Evolutionary conservation across 2,113 vertebrate species (phyloP).

Genomic region (Zeus faber): DNA sequence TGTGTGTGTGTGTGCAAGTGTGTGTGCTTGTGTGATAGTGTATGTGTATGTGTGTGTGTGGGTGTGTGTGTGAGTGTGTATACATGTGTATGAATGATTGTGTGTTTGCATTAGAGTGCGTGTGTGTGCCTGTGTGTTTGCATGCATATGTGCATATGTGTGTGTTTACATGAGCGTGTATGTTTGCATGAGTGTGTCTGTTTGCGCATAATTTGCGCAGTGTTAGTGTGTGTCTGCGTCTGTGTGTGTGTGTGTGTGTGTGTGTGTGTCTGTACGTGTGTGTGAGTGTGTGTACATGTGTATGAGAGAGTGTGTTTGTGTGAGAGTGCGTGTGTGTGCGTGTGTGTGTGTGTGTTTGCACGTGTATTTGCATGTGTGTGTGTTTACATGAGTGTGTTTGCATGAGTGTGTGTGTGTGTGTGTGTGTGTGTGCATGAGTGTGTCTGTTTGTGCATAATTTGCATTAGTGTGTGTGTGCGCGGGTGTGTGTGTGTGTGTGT

Average conservation of each 20-base stretch:
- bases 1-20: too few relatives aligned
- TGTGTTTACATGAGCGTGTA: constrained; percentile 9
- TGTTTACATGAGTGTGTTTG: background rate
- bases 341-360: background rate
- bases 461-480: background rate
- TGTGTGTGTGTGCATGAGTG: constrained; percentile 2
- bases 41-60: constrained; percentile 19
- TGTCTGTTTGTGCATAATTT: too few relatives aligned
- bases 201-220: too few relatives aligned
- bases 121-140: background rate
- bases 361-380: too few relatives aligned
- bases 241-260: constrained; percentile 5
- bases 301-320: constrained; percentile 12
- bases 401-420: constrained; percentile 16
- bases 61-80: background rate
- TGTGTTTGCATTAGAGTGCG: background rate
- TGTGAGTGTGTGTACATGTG: background rate
- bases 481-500: background rate
- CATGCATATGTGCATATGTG: constrained; percentile 15
- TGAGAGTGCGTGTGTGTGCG: too few relatives aligned
- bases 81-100: too few relatives aligned
- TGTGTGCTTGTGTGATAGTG: background rate
- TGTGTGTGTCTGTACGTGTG: background rate
- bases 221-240: constrained; percentile 21
- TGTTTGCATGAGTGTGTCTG: constrained; percentile 6